Evolutionary conservation across 2,888 invertebrate genomes (phyloP).

Genomic region (Drosophila melanocephala): DNA sequence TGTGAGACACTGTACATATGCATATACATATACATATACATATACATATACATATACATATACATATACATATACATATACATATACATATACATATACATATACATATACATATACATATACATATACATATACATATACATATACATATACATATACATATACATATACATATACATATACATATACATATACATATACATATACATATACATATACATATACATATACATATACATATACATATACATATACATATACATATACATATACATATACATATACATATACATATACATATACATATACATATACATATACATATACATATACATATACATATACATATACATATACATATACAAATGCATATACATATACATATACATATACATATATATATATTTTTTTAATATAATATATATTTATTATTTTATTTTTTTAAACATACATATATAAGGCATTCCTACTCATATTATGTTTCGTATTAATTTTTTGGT

Average conservation of each 20-base stretch:
- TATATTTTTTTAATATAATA: background rate
- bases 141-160: background rate
- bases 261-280: slow-evolving; percentile 1
- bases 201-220: background rate
- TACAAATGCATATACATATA: background rate
- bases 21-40: too few relatives aligned
- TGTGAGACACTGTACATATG: too few relatives aligned
- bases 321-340: background rate
- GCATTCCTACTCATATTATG: slow-evolving; percentile 1
- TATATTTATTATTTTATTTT: background rate
- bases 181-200: background rate
- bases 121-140: background rate
- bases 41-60: too few relatives aligned
- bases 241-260: background rate
- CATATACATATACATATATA: background rate
- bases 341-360: background rate
- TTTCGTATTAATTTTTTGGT: slow-evolving; percentile 48
- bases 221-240: slow-evolving; percentile 1
- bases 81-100: background rate
- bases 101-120: background rate
- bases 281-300: slow-evolving; percentile 1
- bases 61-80: background rate
- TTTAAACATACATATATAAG: background rate
- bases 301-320: background rate
- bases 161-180: background rate